These are phyloP conservation scores for Pangasius sanitwongsei DNA, from an alignment of 2,797 vertebrate genomes.

Conservation along the genomic window DNA sequence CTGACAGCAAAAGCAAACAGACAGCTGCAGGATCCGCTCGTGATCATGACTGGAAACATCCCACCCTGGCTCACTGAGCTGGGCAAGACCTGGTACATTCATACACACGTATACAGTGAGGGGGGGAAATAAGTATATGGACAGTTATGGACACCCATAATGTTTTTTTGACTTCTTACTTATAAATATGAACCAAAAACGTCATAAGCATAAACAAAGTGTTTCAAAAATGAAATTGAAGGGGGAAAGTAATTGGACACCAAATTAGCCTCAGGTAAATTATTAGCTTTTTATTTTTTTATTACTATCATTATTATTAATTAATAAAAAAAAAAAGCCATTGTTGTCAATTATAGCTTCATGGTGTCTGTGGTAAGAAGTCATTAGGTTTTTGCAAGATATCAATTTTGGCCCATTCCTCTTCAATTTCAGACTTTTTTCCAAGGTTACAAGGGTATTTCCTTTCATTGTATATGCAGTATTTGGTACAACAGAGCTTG, in stretches of 20 bases:
- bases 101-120: background rate
- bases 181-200: too few relatives aligned
- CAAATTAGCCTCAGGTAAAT: too few relatives aligned
- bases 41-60: slow-evolving; percentile 99
- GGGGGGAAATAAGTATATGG: background rate
- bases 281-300: too few relatives aligned
- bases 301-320: too few relatives aligned
- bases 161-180: too few relatives aligned
- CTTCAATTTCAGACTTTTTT: background rate
- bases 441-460: background rate
- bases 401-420: background rate
- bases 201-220: background rate
- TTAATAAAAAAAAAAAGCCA: too few relatives aligned
- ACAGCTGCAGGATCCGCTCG: slow-evolving; percentile 97
- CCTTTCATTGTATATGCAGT: background rate
- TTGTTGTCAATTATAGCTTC: background rate
- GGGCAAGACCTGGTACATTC: slow-evolving; percentile 92
- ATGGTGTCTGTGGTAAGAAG: background rate
- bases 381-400: background rate
- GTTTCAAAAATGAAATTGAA: background rate
- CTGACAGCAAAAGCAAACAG: slow-evolving; percentile 98
- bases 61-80: slow-evolving; percentile 98
- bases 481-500: background rate
- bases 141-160: too few relatives aligned
- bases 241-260: background rate